phyloP scores from a whole-genome alignment of 2,113 vertebrate species.

The Progne subis region DNA sequence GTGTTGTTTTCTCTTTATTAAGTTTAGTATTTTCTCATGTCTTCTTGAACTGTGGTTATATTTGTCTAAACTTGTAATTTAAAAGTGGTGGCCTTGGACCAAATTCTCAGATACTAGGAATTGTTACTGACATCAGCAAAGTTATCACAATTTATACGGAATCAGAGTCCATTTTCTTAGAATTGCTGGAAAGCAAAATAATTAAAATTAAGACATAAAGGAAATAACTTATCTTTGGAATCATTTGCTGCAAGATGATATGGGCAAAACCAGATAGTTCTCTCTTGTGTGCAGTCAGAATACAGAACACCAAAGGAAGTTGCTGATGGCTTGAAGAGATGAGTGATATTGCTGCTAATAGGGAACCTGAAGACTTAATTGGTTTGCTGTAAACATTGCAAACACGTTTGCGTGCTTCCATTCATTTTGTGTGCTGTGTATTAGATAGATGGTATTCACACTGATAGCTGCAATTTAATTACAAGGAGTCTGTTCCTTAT shows the following conservation, averaged over 20 bases:
- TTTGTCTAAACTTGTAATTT: background rate
- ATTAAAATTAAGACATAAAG: background rate
- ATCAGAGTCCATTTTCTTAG: background rate
- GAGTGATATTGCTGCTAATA: slow-evolving; percentile 43
- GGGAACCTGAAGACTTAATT: slow-evolving; percentile 59
- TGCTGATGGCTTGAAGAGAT: slow-evolving; percentile 12
- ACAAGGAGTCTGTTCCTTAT: slow-evolving; percentile 44
- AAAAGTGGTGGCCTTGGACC: background rate
- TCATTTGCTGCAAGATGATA: slow-evolving; percentile 2
- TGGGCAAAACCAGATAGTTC: background rate
- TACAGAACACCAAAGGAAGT: background rate
- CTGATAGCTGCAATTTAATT: slow-evolving; percentile 67
- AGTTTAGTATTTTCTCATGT: background rate
- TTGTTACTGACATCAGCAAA: background rate
- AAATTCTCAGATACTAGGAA: background rate
- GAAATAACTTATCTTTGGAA: background rate
- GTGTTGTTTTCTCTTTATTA: background rate
- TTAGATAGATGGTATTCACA: slow-evolving; percentile 58
- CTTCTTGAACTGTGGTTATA: background rate
- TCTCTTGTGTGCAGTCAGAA: background rate
- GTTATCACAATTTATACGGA: background rate
- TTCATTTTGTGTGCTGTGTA: slow-evolving; percentile 32
- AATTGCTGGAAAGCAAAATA: background rate
- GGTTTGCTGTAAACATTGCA: slow-evolving; percentile 59
- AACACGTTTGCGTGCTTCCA: slow-evolving; percentile 38